Percentiles rank a stretch among this genome's conserved stretches.
Evolutionary conservation across 2,888 invertebrate species (phyloP).

Genomic region (Dicycla oo): DNA sequence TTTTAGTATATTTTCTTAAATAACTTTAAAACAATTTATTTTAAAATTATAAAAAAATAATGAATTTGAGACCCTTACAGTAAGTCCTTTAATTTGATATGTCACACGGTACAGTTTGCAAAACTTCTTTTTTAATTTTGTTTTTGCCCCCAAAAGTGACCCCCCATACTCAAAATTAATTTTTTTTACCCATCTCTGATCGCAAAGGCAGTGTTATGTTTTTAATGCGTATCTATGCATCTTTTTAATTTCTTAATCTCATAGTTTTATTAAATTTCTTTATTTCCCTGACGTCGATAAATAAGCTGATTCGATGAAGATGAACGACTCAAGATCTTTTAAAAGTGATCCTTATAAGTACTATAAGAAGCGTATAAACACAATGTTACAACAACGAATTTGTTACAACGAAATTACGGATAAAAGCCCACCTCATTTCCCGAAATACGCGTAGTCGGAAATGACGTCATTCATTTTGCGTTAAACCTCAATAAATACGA

Average conservation of each 20-base stretch:
- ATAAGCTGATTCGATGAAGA: neutral
- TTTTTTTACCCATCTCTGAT: too few relatives aligned
- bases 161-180: too few relatives aligned
- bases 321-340: neutral
- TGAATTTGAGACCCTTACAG: too few relatives aligned
- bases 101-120: too few relatives aligned
- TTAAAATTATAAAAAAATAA: too few relatives aligned
- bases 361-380: neutral
- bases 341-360: neutral
- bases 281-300: neutral
- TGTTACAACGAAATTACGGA: conserved; percentile 11
- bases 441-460: conserved; percentile 11
- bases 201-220: neutral
- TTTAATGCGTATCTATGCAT: neutral
- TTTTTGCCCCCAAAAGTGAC: too few relatives aligned
- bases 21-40: too few relatives aligned
- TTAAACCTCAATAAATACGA: conserved; percentile 20
- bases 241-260: neutral
- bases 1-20: too few relatives aligned
- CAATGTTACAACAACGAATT: too few relatives aligned
- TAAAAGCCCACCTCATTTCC: conserved; percentile 26
- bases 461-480: conserved; percentile 26
- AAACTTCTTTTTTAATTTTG: too few relatives aligned
- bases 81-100: too few relatives aligned
- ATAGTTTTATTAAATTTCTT: neutral